Base-by-base conservation (phyloP, 2,888 invertebrate genomes). In the Eupithecia insigniata region DNA sequence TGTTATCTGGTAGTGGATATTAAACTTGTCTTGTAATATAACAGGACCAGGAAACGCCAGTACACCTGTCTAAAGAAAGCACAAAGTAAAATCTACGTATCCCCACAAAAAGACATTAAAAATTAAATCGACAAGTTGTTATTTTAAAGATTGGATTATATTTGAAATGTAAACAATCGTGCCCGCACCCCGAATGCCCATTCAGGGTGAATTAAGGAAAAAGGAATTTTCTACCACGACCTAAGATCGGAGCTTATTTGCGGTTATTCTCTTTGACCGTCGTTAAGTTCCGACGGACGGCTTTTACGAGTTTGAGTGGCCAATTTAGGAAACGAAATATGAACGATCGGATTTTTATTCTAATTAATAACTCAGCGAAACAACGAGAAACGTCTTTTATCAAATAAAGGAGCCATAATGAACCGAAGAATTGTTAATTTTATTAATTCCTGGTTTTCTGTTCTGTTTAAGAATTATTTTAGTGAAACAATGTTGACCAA, bases 251-350 rank as follows among this genome's bases (percentile, higher is more conserved):
- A 88, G 92, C 92, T 93, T 94, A 92, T 93, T 94, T 94, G 93
- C 91, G 93, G 93, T 93, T 93, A 93, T 93, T 91, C 93, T 91
- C 93, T 93, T 93, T 94, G 93, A 93, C 94, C 93, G 93, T 92
- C 93, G 92, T 94, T 93, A 93, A 92, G 92, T 90, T 93, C 90
- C 92, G 90, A 90, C 87, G 86, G 91, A 91, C 89, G 89, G 91
- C 91, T 91, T 92, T 92, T 91, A 92, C 90, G 91, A 92, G 91
- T 93, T 93, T 86, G 90, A 94, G 94, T 91, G 92, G 93, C 92
- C 93, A 93, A 93, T 93, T 93, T 92, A 89, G 86, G 89, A 89
- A 90, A 90, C 89, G 87, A 91, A 93, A 92, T 92, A 91, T 90
- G 90, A 90, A 90, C 93, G 92, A 93, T 93, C 90, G 89, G 90